Evolutionary conservation across 2,113 vertebrate genomes (phyloP).

Genomic region (Delphinapterus leucas): DNA sequence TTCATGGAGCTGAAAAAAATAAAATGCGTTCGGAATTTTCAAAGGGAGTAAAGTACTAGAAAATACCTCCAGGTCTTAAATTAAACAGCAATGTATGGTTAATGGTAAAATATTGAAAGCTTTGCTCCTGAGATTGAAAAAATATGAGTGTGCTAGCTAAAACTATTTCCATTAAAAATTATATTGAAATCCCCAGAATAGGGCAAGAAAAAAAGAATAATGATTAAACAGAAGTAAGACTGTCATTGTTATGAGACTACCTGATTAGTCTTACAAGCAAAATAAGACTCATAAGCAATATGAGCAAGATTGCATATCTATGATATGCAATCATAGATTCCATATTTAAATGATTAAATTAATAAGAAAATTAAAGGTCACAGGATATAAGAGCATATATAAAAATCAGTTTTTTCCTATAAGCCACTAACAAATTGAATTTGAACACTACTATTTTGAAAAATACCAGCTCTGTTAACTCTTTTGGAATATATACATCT

Average conservation of each 20-base stretch:
- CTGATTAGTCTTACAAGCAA: not conserved
- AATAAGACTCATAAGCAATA: not conserved
- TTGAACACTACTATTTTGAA: not conserved
- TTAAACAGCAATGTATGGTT: not conserved
- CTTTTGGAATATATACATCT: not conserved
- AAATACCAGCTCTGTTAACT: not conserved
- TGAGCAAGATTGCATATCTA: not conserved
- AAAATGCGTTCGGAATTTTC: not conserved
- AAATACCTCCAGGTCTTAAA: not conserved
- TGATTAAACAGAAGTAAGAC: not conserved
- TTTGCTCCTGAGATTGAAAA: not conserved
- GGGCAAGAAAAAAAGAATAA: not conserved
- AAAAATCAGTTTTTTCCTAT: not conserved
- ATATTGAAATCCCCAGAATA: not conserved
- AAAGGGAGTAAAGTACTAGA: not conserved
- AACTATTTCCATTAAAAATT: not conserved
- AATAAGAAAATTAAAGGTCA: not conserved
- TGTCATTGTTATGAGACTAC: not conserved
- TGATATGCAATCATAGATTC: not conserved
- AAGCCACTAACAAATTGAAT: not conserved
- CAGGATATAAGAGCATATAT: not conserved
- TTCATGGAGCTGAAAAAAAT: not conserved
- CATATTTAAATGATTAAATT: not conserved
- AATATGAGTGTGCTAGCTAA: not conserved
- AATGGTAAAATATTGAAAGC: not conserved